Evolutionary conservation across 2,113 vertebrate genomes (phyloP).

Genomic region (Thomomys bottae): DNA sequence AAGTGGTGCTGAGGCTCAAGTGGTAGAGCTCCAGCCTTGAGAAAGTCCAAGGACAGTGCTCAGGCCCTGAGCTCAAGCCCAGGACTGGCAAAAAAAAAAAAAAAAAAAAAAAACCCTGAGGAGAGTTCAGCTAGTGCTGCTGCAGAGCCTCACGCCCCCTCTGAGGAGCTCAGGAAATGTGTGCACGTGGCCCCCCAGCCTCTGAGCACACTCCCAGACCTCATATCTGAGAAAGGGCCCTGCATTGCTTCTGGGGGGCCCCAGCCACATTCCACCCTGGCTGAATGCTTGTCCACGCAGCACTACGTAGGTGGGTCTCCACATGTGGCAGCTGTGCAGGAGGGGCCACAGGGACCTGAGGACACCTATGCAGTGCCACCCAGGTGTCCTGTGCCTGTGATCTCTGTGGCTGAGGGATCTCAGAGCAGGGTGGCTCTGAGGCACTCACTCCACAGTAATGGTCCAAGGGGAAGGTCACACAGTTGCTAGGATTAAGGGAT

Average conservation of each 20-base stretch:
- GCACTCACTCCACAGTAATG: not conserved
- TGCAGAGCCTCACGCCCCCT: not conserved
- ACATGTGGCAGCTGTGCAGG: not conserved
- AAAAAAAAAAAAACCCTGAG: too few relatives aligned
- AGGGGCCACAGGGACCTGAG: rapidly evolving
- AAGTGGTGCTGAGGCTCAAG: too few relatives aligned
- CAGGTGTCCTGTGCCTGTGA: not conserved
- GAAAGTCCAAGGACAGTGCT: too few relatives aligned
- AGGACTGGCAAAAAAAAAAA: too few relatives aligned
- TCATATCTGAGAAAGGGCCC: not conserved
- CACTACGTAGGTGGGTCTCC: not conserved
- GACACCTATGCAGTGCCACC: not conserved
- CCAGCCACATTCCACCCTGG: not conserved
- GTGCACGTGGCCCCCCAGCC: not conserved
- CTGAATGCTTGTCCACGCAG: not conserved
- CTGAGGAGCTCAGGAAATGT: not conserved
- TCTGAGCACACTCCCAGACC: rapidly evolving
- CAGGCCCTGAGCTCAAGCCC: too few relatives aligned
- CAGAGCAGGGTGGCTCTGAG: not conserved
- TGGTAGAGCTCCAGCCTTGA: too few relatives aligned
- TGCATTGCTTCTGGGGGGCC: not conserved
- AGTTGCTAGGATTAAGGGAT: not conserved
- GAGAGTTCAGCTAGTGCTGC: too few relatives aligned
- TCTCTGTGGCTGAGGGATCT: not conserved
- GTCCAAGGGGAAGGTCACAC: too few relatives aligned